These are phyloP conservation scores for Bellardia bayeri DNA, from an alignment of 2,888 invertebrate genomes.

Conservation along the genomic window DNA sequence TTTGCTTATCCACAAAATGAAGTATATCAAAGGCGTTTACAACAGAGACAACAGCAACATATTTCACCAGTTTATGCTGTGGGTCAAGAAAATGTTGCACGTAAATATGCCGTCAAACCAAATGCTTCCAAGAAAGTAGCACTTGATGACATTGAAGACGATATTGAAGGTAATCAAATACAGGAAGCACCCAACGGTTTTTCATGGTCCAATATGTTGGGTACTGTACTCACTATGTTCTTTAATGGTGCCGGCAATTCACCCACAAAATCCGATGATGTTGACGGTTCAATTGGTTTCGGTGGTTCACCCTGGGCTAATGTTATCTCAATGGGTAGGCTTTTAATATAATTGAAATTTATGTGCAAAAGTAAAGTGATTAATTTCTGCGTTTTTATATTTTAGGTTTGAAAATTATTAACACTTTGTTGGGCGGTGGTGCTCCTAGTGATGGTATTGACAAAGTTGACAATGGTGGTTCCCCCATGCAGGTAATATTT, in stretches of 20 bases:
- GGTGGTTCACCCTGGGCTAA: conserved; percentile 95
- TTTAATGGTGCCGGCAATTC: conserved; percentile 87
- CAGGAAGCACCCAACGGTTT: conserved; percentile 90
- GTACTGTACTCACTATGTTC: conserved; percentile 94
- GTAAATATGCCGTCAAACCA: conserved; percentile 95
- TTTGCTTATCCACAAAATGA: conserved; percentile 87
- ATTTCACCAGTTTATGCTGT: conserved; percentile 79
- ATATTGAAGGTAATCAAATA: conserved; percentile 91
- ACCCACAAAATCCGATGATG: conserved; percentile 92
- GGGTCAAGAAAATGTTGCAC: conserved; percentile 75
- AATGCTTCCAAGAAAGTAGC: conserved; percentile 95
- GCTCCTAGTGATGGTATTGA: conserved; percentile 93
- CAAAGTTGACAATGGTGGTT: conserved; percentile 94
- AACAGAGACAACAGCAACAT: conserved; percentile 70
- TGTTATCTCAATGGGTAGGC: conserved; percentile 89
- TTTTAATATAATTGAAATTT: background rate
- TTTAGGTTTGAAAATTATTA: conserved; percentile 90
- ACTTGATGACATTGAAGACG: conserved; percentile 92
- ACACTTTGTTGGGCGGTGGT: conserved; percentile 91
- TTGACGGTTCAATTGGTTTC: conserved; percentile 87
- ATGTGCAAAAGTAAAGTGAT: background rate
- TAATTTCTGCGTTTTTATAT: background rate
- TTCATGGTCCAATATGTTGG: conserved; percentile 94
- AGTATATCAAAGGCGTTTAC: conserved; percentile 78
- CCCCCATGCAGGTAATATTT: conserved; percentile 92